phyloP scores from a whole-genome alignment of 2,113 vertebrate genomes.

The Calypte anna region DNA sequence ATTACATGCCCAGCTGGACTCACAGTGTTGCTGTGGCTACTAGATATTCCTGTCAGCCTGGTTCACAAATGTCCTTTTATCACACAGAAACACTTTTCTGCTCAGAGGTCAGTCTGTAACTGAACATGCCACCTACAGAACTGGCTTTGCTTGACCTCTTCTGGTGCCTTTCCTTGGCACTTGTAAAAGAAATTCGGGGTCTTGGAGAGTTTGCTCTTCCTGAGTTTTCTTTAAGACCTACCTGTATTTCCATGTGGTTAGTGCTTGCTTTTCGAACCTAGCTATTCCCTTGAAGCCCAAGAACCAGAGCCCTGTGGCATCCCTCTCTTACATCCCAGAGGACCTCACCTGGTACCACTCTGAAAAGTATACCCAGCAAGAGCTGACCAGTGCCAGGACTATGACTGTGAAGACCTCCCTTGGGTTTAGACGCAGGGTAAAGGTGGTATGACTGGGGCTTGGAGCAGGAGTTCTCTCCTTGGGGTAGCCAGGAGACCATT shows the following conservation, averaged over 20 bases:
- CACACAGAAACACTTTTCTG: neutral
- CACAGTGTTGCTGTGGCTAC: neutral
- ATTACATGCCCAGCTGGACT: neutral
- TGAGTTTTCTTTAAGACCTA: neutral
- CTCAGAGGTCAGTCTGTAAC: neutral
- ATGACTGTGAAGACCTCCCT: neutral
- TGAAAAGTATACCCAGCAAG: neutral
- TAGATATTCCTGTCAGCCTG: neutral
- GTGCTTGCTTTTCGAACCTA: neutral
- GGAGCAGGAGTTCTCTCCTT: rapidly evolving
- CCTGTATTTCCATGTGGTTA: neutral
- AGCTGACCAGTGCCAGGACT: neutral
- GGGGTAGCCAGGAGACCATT: neutral
- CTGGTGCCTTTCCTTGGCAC: neutral
- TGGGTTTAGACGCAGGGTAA: neutral
- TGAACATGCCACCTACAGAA: neutral
- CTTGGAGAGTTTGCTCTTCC: neutral
- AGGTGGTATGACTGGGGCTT: neutral
- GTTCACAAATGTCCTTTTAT: neutral
- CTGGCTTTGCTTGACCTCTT: neutral
- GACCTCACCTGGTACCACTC: neutral
- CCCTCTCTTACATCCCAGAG: neutral
- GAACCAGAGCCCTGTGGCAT: neutral
- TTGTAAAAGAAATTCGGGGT: neutral
- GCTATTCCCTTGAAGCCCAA: neutral